Base-by-base conservation (phyloP, 2,797 vertebrate species). In the Pteropus rufus region DNA sequence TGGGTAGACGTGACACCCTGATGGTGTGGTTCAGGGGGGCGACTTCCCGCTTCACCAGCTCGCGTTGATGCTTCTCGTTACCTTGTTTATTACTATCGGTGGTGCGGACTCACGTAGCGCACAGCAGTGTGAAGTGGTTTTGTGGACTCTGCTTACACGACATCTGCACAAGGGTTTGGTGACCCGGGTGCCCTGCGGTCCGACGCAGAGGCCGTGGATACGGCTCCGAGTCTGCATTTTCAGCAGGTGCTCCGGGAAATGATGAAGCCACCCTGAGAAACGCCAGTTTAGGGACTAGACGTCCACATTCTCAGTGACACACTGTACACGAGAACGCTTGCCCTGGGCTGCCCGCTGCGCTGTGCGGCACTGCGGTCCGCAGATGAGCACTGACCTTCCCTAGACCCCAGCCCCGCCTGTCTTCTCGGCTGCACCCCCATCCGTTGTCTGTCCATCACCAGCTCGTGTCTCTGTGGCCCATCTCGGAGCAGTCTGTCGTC, bases 391-490 rank as follows among this genome's bases (percentile, higher is more conserved):
- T n/a, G 65, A 5, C 62, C 15, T 86, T 83, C 73, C 29, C 64
- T 89, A 12, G 64, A 39, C 60, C 39, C 75, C 75, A 85, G 5
- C 54, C 90, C 65, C 93, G 52, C 75, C 93, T 91, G 64, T 85
- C 73, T 75, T 49, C 67, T 94, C 96, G 82, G 0, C 80, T 79
- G 97, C 96, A 96, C 92, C 44, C 56, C 26, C 95, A 96, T 97
- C 91, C 90, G 16, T 94, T 96, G 93, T 92, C 85, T 91, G 75
- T 94, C 70, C 75, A 83, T 97, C 89, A 76, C 87, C 95, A 90
- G 97, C 89, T 81, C 97, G 86, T 95, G 88, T 95, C 85, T 93
- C 86, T 97, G 87, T 93, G 80, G 3, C 96, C 95, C 89, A 97
- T 84, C 85, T 77, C 52, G 56, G 36, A 86, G 69, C 65, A 97